Evolutionary conservation across 2,797 vertebrate genomes (phyloP).

Genomic region (Aratinga solstitialis): DNA sequence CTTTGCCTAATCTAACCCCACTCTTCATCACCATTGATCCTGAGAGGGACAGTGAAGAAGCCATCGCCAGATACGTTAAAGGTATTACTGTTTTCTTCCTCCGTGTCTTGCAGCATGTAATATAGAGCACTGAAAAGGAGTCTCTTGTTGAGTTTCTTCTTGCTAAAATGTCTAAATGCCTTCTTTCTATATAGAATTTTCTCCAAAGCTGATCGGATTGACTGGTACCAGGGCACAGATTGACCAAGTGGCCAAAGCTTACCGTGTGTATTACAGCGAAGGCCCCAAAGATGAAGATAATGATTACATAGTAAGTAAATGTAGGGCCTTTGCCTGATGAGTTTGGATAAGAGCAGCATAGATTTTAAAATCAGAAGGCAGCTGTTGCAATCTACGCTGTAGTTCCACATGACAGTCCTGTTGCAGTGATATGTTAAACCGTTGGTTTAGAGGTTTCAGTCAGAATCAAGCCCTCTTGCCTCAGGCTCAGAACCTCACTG

Average conservation of each 20-base stretch:
- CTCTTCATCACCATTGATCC: slow-evolving; percentile 96
- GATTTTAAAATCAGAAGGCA: neutral
- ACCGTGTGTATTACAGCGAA: slow-evolving; percentile 93
- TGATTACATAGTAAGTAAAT: slow-evolving; percentile 94
- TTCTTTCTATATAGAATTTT: slow-evolving; percentile 85
- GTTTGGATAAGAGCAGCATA: neutral
- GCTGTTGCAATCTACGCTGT: neutral
- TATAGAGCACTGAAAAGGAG: neutral
- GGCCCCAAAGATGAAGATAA: slow-evolving; percentile 95
- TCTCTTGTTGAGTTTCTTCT: neutral
- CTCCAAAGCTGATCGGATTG: slow-evolving; percentile 91
- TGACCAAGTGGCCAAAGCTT: slow-evolving; percentile 87
- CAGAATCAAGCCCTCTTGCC: neutral
- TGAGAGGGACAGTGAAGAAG: slow-evolving; percentile 88
- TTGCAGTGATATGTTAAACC: neutral
- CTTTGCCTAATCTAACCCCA: slow-evolving; percentile 88
- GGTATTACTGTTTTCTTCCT: slow-evolving; percentile 73
- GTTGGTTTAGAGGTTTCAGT: neutral
- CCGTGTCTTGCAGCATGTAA: neutral
- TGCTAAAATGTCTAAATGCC: neutral
- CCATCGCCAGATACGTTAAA: slow-evolving; percentile 90
- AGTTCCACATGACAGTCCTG: neutral
- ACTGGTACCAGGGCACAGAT: slow-evolving; percentile 86
- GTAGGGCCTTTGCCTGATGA: neutral
- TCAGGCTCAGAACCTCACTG: neutral